Percentiles rank a stretch among this genome's conserved stretches.
Evolutionary conservation across 2,888 invertebrate species (phyloP).

Genomic region (Linyphia triangularis): DNA sequence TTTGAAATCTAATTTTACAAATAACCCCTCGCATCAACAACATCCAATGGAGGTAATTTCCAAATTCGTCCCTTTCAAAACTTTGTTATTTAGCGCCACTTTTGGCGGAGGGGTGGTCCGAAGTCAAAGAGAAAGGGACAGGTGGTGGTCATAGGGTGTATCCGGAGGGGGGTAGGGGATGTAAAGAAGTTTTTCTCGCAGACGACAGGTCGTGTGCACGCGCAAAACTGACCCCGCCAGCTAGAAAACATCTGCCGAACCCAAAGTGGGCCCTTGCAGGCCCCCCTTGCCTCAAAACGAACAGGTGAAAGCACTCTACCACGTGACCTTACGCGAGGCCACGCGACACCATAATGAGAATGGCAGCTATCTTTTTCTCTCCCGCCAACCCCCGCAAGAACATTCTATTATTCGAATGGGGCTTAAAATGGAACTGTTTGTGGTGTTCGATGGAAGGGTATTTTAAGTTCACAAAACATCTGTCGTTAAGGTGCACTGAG

Average conservation of each 20-base stretch:
- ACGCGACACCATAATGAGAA: constrained; percentile 45
- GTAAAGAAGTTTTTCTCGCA: background rate
- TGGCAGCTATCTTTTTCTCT: too few relatives aligned
- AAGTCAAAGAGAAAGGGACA: background rate
- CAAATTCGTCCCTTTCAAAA: too few relatives aligned
- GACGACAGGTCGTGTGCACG: constrained; percentile 47
- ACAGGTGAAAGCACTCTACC: constrained; percentile 32
- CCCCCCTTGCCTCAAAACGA: background rate
- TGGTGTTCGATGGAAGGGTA: too few relatives aligned
- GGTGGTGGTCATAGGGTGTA: background rate
- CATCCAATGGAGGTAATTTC: too few relatives aligned
- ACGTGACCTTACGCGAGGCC: constrained; percentile 43
- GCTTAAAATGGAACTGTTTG: too few relatives aligned
- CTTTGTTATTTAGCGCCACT: background rate
- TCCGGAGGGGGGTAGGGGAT: background rate
- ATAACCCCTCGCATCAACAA: too few relatives aligned
- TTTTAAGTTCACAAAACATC: too few relatives aligned
- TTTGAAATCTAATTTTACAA: too few relatives aligned
- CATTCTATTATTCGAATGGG: too few relatives aligned
- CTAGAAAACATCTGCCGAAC: constrained; percentile 51
- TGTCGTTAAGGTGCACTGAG: too few relatives aligned
- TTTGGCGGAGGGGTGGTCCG: background rate
- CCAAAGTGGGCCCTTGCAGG: background rate
- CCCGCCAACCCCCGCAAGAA: background rate
- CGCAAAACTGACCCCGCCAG: constrained; percentile 41